Evolutionary conservation across 2,797 vertebrate genomes (phyloP).

Genomic region (Threskiornis aethiopicus): DNA sequence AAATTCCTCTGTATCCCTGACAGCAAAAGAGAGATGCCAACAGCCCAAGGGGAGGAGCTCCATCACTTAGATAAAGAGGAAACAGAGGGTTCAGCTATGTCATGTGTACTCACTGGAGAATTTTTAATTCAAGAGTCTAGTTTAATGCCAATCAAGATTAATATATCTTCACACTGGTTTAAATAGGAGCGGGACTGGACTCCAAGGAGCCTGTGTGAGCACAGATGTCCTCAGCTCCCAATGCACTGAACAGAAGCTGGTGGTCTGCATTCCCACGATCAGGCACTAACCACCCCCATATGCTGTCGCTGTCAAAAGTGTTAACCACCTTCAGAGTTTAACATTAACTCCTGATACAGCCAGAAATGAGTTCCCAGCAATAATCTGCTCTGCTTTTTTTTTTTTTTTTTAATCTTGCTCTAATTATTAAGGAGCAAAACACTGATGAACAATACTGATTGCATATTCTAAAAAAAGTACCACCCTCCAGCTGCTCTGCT

Average conservation of each 20-base stretch:
- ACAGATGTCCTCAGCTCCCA: neutral
- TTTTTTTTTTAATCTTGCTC: neutral
- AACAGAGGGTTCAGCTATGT: neutral
- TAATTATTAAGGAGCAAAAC: slow-evolving; percentile 48
- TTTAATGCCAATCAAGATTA: neutral
- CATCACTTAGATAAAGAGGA: neutral
- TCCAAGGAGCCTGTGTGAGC: neutral
- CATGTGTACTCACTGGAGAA: neutral
- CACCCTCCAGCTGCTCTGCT: slow-evolving; percentile 50
- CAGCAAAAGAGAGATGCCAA: neutral
- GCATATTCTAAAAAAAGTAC: neutral
- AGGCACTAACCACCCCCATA: neutral
- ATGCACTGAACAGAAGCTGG: neutral
- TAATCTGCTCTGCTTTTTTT: neutral
- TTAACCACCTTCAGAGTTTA: slow-evolving; percentile 19
- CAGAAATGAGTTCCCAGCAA: neutral
- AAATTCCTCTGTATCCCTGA: neutral
- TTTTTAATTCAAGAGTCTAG: neutral
- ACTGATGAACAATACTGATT: slow-evolving; percentile 43
- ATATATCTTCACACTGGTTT: neutral
- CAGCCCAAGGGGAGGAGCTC: neutral
- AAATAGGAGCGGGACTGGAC: neutral
- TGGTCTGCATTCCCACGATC: neutral
- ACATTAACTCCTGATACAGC: neutral
- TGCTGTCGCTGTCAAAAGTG: neutral